Percentiles rank a stretch among this genome's conserved stretches.
phyloP scores from a whole-genome alignment of 2,113 vertebrate genomes.

The Falcunculus frontatus region DNA sequence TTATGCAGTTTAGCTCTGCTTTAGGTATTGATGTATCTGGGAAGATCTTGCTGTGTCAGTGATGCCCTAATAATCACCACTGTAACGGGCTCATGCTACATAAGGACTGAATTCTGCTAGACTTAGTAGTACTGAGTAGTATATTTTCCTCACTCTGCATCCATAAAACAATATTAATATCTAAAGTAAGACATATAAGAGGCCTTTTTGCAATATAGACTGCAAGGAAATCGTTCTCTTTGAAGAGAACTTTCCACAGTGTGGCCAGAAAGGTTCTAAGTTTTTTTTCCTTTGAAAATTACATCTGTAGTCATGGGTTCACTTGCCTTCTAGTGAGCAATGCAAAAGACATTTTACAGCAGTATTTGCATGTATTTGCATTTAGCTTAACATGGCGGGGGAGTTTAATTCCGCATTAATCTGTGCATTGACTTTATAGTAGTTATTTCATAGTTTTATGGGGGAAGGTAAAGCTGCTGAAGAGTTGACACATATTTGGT shows the following conservation, averaged over 20 bases:
- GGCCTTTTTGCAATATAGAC: neutral
- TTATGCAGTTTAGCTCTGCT: neutral
- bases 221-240: neutral
- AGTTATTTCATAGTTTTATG: neutral
- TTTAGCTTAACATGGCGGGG: neutral
- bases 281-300: conserved; percentile 18
- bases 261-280: neutral
- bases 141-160: neutral
- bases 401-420: neutral
- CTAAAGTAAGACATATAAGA: neutral
- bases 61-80: neutral
- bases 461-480: neutral
- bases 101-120: neutral
- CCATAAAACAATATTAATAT: neutral
- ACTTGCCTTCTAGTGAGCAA: neutral
- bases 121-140: neutral
- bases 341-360: neutral
- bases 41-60: neutral
- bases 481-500: neutral
- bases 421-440: neutral
- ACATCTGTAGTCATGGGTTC: neutral
- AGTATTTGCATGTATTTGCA: conserved; percentile 20
- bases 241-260: neutral
- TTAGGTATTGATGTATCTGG: neutral
- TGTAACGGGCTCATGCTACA: neutral